Evolutionary conservation across 2,113 vertebrate genomes (phyloP).

Genomic region (Xiphophorus maculatus): DNA sequence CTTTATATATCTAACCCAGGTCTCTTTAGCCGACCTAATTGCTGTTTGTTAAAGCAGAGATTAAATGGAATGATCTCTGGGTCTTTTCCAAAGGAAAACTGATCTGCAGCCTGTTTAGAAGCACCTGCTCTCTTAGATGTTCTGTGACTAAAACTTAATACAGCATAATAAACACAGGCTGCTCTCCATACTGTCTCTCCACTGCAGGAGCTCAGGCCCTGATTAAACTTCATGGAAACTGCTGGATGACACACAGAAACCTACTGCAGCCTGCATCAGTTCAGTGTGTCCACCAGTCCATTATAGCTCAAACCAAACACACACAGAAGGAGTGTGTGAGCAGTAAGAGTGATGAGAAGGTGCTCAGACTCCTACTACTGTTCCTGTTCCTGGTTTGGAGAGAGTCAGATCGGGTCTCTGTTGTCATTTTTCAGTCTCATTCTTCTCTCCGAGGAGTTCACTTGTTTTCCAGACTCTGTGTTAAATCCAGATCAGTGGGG

Average conservation of each 20-base stretch:
- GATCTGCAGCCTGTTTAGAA: slow-evolving; percentile 60
- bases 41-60: slow-evolving; percentile 63
- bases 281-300: slow-evolving; percentile 66
- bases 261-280: slow-evolving; percentile 55
- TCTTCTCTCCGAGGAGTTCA: slow-evolving; percentile 21
- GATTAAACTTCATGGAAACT: slow-evolving; percentile 67
- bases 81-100: slow-evolving; percentile 76
- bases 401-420: slow-evolving; percentile 8
- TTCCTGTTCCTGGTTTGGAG: slow-evolving; percentile 31
- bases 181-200: slow-evolving; percentile 41
- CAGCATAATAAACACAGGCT: slow-evolving; percentile 75
- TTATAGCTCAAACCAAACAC: slow-evolving; percentile 65
- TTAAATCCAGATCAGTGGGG: slow-evolving; percentile 48
- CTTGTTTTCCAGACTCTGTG: slow-evolving; percentile 54
- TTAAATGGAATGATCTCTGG: slow-evolving; percentile 58
- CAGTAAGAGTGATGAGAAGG: slow-evolving; percentile 51
- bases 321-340: slow-evolving; percentile 43
- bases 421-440: not conserved
- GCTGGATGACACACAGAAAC: slow-evolving; percentile 40
- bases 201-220: slow-evolving; percentile 45
- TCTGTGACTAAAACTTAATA: slow-evolving; percentile 57
- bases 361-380: slow-evolving; percentile 31
- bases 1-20: slow-evolving; percentile 57
- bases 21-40: slow-evolving; percentile 75
- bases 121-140: slow-evolving; percentile 73